phyloP scores from a whole-genome alignment of 2,888 invertebrate genomes.

The Ecdyonurus torrentis region DNA sequence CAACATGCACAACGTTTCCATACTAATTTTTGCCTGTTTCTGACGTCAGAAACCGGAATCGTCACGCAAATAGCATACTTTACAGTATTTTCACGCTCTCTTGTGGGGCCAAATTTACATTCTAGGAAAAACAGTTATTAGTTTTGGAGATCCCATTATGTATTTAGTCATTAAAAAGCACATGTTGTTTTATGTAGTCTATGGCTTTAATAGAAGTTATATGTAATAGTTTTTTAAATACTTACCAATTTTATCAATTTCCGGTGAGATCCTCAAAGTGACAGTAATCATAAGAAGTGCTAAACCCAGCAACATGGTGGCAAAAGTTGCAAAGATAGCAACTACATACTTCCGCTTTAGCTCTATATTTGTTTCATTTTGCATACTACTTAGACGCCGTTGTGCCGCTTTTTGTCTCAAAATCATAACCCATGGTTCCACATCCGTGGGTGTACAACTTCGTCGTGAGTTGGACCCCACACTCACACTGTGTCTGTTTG shows the following conservation, averaged over 20 bases:
- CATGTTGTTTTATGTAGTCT: too few relatives aligned
- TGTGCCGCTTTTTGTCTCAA: background rate
- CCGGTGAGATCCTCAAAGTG: slow-evolving; percentile 11
- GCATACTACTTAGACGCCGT: background rate
- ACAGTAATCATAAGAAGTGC: slow-evolving; percentile 13
- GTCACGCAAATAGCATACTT: too few relatives aligned
- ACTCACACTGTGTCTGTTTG: background rate
- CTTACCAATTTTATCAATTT: slow-evolving; percentile 9
- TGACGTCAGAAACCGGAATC: too few relatives aligned
- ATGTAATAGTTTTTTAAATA: too few relatives aligned
- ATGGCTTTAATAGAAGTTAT: too few relatives aligned
- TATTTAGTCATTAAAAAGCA: too few relatives aligned
- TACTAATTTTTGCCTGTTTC: too few relatives aligned
- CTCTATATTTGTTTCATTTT: background rate
- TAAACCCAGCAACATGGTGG: slow-evolving; percentile 9
- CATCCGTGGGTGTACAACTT: background rate
- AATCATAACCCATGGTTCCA: background rate
- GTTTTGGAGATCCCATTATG: too few relatives aligned
- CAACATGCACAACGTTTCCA: too few relatives aligned
- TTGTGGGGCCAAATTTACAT: too few relatives aligned
- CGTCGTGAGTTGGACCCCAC: background rate
- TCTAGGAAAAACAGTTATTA: too few relatives aligned
- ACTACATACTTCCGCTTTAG: slow-evolving; percentile 11
- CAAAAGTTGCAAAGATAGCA: slow-evolving; percentile 10
- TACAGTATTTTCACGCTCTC: too few relatives aligned